Evolutionary conservation across 1,140 invertebrate species (phyloP), one percentile per base, ranked within the genome.

Genomic region (Camponotus floridanus): DNA sequence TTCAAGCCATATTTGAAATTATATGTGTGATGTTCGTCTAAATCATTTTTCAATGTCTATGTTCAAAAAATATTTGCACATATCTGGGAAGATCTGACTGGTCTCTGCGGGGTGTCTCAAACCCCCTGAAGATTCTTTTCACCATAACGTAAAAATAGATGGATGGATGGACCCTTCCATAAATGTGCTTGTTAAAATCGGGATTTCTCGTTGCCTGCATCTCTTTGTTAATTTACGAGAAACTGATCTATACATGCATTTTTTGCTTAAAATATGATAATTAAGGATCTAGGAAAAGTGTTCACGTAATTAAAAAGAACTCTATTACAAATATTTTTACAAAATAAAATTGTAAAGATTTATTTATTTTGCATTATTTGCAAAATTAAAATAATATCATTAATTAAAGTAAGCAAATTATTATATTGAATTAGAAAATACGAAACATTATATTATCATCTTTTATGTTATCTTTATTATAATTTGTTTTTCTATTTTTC

Each of bases 181-280:
- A 80, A 80, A 80, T n/a, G 65, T 70, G 64, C 65, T 80, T 48
- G 78, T 80, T 80, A 80, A 80, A 80, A 80, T 57, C 65, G 36
- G 9, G 78, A 80, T 70, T 80, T 80, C 65, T 68, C 76, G n/a
- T 48, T 80, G 21, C 42, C 36, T 39, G 65, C 78, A 21, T 80
- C 36, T 3, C 48, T 36, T 51, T 80, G 31, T 4, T 59, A 80
- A 80, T 80, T 80, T 80, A 57, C 11, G 48, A 57, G 48, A 57
- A 57, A 70, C 55, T 15, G 21, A 70, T 42, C 36, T 15, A 55
- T 39, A 15, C 4, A 7, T 68, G 33, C 57, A 68, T 3, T 1
- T n/a, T n/a, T 55, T 26, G 1, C 7, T 59, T 70, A n/a, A 70
- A 80, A 80, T 70, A 59, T 57, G 3, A 42, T 4, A 6, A 45